Base-by-base conservation (phyloP, 92 coral and sea anemone species). In the Epizoanthus rinbou region DNA sequence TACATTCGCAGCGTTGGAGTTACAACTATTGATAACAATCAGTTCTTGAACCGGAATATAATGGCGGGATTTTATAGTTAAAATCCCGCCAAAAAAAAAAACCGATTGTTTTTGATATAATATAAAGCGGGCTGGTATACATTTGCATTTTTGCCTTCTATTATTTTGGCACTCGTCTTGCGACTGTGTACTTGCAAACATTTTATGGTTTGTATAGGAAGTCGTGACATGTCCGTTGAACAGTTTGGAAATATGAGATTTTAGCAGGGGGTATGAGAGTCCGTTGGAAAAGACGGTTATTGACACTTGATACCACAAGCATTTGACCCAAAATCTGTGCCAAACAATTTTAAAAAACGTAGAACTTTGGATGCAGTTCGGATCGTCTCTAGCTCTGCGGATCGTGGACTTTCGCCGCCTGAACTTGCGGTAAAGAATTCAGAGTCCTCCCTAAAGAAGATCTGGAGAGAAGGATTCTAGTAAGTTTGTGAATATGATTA, bases 221-320 rank as follows among this genome's bases (percentile, higher is more conserved):
- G 50, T 43, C 50, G 50, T 43, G 50, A 43, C 5, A 43, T 8
- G 50, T 43, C 50, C 50, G 50, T 7, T 43, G 50, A 50, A 50
- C 54, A 50, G 54, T 50, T 50, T 50, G 14, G 65, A 52, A 25
- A 74, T 43, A 9, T 75, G 67, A 78, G 59, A 39, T 8, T n/a
- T 62, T 62, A 37, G 45, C 45, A 9, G 14, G 54, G 54, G 54
- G 54, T 50, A 78, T 76, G 33, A 6, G 13, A 39, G 23, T 58
- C 57, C 69, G 82, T 76, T 59, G 39, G 47, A 39, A 50, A 13
- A n/a, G 54, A 0, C 57, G 11, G 81, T 58, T 76, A 19, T 18
- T 78, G 82, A 78, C 10, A 78, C 62, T 3, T 59, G 58, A 78
- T 41, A 78, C 60, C 33, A 75, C 23, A 75, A 24, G 54, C 15